Evolutionary conservation across 2,113 vertebrate species (phyloP).

Genomic region (Macroglossus sobrinus): DNA sequence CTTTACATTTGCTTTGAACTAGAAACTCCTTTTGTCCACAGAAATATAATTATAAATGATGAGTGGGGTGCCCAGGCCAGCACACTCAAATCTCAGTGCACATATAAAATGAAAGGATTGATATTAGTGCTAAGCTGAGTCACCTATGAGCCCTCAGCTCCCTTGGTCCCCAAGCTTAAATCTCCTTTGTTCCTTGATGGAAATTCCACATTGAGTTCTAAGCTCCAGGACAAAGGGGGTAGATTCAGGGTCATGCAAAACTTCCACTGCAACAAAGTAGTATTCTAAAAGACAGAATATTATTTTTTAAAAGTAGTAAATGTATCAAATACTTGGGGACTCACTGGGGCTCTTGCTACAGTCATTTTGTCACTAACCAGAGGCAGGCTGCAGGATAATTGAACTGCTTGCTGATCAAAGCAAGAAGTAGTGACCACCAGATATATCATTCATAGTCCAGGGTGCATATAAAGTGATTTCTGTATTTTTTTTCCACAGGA

Average conservation of each 20-base stretch:
- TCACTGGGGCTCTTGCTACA: background rate
- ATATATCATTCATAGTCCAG: accelerated
- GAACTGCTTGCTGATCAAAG: background rate
- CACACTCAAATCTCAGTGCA: background rate
- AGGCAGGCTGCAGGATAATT: background rate
- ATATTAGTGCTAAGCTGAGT: background rate
- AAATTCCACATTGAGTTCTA: background rate
- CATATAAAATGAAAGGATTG: background rate
- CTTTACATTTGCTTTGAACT: background rate
- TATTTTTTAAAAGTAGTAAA: background rate
- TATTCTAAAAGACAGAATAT: background rate
- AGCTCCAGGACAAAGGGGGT: background rate
- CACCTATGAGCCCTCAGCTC: background rate
- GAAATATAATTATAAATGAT: background rate
- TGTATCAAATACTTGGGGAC: background rate
- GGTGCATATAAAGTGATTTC: background rate
- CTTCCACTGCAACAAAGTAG: background rate
- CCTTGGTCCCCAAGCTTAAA: background rate
- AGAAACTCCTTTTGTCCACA: background rate
- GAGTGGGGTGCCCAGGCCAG: background rate
- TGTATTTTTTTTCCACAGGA: background rate
- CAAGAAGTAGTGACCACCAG: accelerated
- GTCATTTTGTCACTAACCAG: background rate
- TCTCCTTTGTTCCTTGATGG: background rate
- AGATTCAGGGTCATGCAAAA: background rate